Evolutionary conservation across 2,113 vertebrate species (phyloP), one percentile per base, ranked within the genome.

Genomic region (Pseudolaguvia tuberculata): DNA sequence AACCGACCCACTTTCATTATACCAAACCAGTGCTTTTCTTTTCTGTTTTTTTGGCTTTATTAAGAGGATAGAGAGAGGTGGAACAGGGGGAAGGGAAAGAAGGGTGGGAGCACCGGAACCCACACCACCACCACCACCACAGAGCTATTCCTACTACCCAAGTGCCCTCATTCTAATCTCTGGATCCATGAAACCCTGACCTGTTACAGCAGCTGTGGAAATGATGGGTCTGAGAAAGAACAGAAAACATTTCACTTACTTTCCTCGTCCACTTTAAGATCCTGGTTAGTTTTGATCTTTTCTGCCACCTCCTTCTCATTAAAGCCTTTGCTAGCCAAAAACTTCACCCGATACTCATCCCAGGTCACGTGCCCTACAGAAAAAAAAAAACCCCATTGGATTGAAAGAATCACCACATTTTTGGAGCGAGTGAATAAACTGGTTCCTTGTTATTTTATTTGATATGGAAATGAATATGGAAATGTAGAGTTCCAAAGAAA

Each of bases 331-430:
- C 96, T 98, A 7, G 90, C 94, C 83, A 99, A 77, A 78, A 97
- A 99, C 79, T 96, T 98, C 0, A 97, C 84, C 61, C 91, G 92
- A 73, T 99, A 98, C 73, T 98, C 96, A 0, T 98, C 93, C 97
- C 97, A 98, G 0, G 94, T 95, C 67, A 99, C 96, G 0, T 80
- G 91, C 66, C 94, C 97, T 99, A 23, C 0, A 74, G 79, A 29
- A 65, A 31, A 14, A 71, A 63, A 42, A 29, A 70, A 31, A 15
- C 47, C 56, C 12, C 29, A 45, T 47, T 50, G n/a, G 3, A 67
- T 10, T 14, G 42, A n/a, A 11, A 42, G 23, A 35, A 21, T 9
- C 13, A 9, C 9, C 17, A 45, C 21, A 35, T 4, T 52, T 48
- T 15, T 18, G 17, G 27, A 29, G 8, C 31, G 42, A n/a, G n/a